Evolutionary conservation across 2,888 invertebrate genomes (phyloP).

Genomic region (Metopia argyrocephala): DNA sequence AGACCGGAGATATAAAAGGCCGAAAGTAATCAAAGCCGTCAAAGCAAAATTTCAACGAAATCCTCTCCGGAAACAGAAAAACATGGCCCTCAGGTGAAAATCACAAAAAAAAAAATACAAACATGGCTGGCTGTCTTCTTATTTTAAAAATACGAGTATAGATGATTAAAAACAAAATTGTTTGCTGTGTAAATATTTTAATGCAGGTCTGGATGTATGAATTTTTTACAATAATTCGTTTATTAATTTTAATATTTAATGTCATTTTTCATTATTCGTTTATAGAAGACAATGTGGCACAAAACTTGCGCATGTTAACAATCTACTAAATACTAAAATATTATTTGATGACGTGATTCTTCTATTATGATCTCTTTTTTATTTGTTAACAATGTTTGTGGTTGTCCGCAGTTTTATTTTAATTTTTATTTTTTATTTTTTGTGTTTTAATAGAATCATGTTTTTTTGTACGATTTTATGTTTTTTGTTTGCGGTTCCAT

Average conservation of each 20-base stretch:
- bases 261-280: not conserved
- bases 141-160: too few relatives aligned
- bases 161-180: too few relatives aligned
- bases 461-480: slow-evolving; percentile 8
- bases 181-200: too few relatives aligned
- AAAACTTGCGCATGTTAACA: not conserved
- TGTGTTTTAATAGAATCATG: slow-evolving; percentile 26
- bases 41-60: too few relatives aligned
- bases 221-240: too few relatives aligned
- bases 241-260: slow-evolving; percentile 6
- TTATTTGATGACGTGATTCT: slow-evolving; percentile 57
- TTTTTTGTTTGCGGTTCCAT: slow-evolving; percentile 43
- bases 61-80: too few relatives aligned
- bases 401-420: not conserved
- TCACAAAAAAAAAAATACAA: too few relatives aligned
- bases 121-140: too few relatives aligned
- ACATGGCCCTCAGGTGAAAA: too few relatives aligned
- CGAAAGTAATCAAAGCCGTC: too few relatives aligned
- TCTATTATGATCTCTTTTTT: slow-evolving; percentile 30
- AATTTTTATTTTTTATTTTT: not conserved
- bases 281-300: not conserved
- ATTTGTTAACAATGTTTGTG: not conserved
- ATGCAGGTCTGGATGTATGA: too few relatives aligned
- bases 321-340: not conserved
- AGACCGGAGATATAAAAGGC: too few relatives aligned